Evolutionary conservation across 1,140 invertebrate species (phyloP).

Genomic region (Magallana ariakensis): DNA sequence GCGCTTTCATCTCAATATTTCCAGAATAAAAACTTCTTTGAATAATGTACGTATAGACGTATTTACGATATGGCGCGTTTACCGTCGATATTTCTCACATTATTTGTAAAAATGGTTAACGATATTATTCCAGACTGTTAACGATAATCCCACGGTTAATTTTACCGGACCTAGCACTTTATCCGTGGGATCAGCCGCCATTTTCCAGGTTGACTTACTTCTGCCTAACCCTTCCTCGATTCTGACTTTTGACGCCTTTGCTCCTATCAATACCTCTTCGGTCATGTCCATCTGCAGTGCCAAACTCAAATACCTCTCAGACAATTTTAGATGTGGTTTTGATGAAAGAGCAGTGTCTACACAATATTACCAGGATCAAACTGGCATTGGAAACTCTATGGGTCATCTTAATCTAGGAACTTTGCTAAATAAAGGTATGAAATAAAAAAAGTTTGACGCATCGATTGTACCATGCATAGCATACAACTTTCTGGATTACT

Average conservation of each 20-base stretch:
- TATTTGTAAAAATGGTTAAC: neutral
- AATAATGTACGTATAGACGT: neutral
- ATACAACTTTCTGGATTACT: neutral
- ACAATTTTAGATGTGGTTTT: conserved; percentile 70
- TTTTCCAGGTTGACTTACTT: conserved; percentile 69
- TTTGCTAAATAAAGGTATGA: conserved; percentile 71
- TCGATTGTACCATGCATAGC: neutral
- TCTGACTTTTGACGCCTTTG: conserved; percentile 68
- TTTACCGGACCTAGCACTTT: conserved; percentile 66
- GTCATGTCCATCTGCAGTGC: conserved; percentile 74
- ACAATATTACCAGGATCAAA: conserved; percentile 46
- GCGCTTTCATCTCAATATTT: too few species aligned
- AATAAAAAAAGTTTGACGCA: neutral
- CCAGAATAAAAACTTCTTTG: neutral
- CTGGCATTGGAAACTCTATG: conserved; percentile 62
- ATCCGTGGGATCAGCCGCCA: conserved; percentile 63
- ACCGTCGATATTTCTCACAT: too few species aligned
- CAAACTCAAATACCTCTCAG: conserved; percentile 57
- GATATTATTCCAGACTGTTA: conserved; percentile 50
- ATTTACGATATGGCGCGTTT: neutral
- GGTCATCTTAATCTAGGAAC: conserved; percentile 64
- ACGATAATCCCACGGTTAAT: conserved; percentile 63
- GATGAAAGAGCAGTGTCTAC: conserved; percentile 40
- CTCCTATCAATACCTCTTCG: conserved; percentile 70
- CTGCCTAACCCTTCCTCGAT: conserved; percentile 62